These are phyloP conservation scores for Cerceris ruficornis DNA, from an alignment of 2,888 invertebrate species.

Conservation along the genomic window DNA sequence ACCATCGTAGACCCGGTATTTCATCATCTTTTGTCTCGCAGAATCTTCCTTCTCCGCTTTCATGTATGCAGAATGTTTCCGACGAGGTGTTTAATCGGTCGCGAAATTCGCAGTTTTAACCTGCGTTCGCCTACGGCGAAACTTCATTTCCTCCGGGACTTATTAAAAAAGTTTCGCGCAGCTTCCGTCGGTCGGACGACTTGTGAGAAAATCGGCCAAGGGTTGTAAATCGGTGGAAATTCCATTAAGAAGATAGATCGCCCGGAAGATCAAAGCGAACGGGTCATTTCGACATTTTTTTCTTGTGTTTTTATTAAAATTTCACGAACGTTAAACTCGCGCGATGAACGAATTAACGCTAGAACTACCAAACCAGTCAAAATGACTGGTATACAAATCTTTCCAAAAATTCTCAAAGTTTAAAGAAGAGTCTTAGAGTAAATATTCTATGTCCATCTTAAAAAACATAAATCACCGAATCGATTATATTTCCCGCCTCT, in stretches of 20 bases:
- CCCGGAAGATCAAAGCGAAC: neutral
- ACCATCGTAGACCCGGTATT: constrained; percentile 10
- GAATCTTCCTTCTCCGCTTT: constrained; percentile 8
- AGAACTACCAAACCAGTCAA: too few species aligned
- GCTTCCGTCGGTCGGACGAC: neutral
- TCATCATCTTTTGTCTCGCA: constrained; percentile 1
- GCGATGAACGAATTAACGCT: too few species aligned
- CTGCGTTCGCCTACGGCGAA: neutral
- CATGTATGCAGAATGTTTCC: constrained; percentile 19
- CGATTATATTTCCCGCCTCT: too few species aligned
- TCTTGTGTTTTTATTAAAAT: neutral
- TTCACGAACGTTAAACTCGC: too few species aligned
- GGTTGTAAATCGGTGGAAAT: constrained; percentile 26
- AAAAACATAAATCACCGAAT: too few species aligned
- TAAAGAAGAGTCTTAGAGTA: too few species aligned
- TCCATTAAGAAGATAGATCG: constrained; percentile 12
- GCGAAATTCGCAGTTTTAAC: constrained; percentile 41
- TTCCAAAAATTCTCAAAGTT: too few species aligned
- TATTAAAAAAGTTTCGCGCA: constrained; percentile 53
- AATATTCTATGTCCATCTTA: too few species aligned
- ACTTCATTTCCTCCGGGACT: constrained; percentile 38
- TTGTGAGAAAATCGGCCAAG: constrained; percentile 12
- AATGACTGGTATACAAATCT: too few species aligned
- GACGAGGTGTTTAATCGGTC: constrained; percentile 46
- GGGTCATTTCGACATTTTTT: neutral